Percentiles rank a stretch among this genome's conserved stretches.
Conservation (phyloP, 2,888 invertebrate genomes). For the Conus canariensis region DNA sequence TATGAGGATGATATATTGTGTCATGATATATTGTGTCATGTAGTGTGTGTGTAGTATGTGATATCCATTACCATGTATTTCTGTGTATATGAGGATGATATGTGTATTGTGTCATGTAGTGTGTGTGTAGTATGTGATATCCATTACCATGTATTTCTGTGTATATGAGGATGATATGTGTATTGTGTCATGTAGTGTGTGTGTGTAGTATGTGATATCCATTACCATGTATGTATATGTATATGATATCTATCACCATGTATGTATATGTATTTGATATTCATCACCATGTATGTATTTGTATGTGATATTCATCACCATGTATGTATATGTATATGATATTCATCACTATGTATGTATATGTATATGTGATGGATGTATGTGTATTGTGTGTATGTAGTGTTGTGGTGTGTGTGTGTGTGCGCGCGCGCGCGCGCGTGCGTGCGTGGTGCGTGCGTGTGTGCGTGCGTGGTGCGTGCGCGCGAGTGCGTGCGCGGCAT, state of each 20-base stretch:
- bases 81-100: background rate
- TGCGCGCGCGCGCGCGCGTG: background rate
- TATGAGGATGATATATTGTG: too few relatives aligned
- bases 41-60: too few relatives aligned
- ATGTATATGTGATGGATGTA: background rate
- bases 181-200: too few relatives aligned
- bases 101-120: too few relatives aligned
- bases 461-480: background rate
- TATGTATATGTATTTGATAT: too few relatives aligned
- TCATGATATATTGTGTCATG: too few relatives aligned
- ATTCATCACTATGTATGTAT: background rate
- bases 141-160: too few relatives aligned
- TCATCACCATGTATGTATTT: too few relatives aligned
- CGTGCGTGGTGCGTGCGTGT: constrained; percentile 18
- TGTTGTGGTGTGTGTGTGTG: background rate
- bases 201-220: too few relatives aligned
- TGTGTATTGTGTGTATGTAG: background rate
- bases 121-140: background rate
- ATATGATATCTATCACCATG: too few relatives aligned
- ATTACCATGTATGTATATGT: background rate
- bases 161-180: too few relatives aligned
- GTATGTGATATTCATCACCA: too few relatives aligned
- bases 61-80: background rate
- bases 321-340: background rate
- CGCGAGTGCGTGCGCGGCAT: background rate